phyloP scores from a whole-genome alignment of 2,113 vertebrate genomes.

The Cheilinus undulatus region DNA sequence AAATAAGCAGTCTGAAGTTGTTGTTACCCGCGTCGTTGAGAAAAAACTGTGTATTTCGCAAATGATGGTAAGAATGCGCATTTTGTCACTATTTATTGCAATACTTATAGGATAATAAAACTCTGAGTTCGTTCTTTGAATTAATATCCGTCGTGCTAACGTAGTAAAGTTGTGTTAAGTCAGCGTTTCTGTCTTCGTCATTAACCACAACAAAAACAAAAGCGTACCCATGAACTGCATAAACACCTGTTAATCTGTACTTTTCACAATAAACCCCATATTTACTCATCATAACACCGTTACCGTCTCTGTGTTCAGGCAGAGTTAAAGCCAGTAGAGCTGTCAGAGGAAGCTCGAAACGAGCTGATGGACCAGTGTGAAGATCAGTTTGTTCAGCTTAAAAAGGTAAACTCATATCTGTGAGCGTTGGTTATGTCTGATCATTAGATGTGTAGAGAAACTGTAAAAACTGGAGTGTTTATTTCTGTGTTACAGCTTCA shows the following conservation, averaged over 20 bases:
- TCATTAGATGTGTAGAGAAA: not conserved
- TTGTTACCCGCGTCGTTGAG: not conserved
- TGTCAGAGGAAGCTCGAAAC: constrained; percentile 60
- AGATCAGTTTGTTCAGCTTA: constrained; percentile 76
- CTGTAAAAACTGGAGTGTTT: not conserved
- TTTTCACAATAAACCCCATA: not conserved
- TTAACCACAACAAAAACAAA: not conserved
- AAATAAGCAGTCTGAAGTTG: not conserved
- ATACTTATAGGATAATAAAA: fast-evolving
- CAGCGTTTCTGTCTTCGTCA: not conserved
- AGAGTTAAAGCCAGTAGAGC: constrained; percentile 24
- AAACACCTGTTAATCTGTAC: too few species aligned
- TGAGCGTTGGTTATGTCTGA: too few species aligned
- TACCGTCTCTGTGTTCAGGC: constrained; percentile 44
- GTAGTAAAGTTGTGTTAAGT: not conserved
- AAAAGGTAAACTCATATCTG: constrained; percentile 54
- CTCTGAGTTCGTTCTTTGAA: fast-evolving
- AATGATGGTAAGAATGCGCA: constrained; percentile 59
- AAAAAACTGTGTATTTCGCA: not conserved
- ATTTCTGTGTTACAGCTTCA: constrained; percentile 80
- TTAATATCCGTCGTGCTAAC: not conserved
- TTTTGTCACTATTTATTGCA: fast-evolving
- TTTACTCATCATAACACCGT: not conserved
- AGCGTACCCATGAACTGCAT: fast-evolving
- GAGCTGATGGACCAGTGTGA: constrained; percentile 77